A percentile compares a stretch with the other conserved stretches of the same genome.
Evolutionary conservation across 2,888 invertebrate species (phyloP).

Genomic region (Drosophila kambysellisi): DNA sequence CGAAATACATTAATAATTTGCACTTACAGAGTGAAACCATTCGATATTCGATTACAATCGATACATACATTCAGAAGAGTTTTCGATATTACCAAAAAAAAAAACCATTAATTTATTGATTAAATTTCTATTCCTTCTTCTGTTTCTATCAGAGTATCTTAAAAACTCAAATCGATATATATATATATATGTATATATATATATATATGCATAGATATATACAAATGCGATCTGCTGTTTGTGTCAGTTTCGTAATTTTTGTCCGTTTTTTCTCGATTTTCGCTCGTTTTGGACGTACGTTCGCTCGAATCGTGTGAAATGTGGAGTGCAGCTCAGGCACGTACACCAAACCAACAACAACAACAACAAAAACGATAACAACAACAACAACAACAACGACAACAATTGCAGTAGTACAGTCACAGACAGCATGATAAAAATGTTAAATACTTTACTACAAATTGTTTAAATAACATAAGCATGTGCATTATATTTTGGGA

Average conservation of each 20-base stretch:
- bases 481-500: constrained; percentile 37
- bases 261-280: constrained; percentile 19
- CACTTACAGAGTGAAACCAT: not conserved
- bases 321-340: constrained; percentile 67
- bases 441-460: constrained; percentile 50
- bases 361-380: constrained; percentile 14
- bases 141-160: not conserved
- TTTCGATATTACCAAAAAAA: not conserved
- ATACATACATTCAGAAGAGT: not conserved
- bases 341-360: constrained; percentile 47
- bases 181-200: not conserved
- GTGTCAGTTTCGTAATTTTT: constrained; percentile 21
- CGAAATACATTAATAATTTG: not conserved
- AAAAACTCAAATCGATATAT: not conserved
- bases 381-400: constrained; percentile 17
- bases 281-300: constrained; percentile 33
- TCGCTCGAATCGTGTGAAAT: constrained; percentile 72
- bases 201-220: constrained; percentile 4
- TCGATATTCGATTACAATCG: not conserved
- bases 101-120: no score
- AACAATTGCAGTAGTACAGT: constrained; percentile 29
- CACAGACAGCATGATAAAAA: constrained; percentile 57
- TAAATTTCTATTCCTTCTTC: not conserved
- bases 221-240: constrained; percentile 37
- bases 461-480: constrained; percentile 49